Evolutionary conservation across 2,113 vertebrate genomes (phyloP).

Genomic region (Polyodon spathula): DNA sequence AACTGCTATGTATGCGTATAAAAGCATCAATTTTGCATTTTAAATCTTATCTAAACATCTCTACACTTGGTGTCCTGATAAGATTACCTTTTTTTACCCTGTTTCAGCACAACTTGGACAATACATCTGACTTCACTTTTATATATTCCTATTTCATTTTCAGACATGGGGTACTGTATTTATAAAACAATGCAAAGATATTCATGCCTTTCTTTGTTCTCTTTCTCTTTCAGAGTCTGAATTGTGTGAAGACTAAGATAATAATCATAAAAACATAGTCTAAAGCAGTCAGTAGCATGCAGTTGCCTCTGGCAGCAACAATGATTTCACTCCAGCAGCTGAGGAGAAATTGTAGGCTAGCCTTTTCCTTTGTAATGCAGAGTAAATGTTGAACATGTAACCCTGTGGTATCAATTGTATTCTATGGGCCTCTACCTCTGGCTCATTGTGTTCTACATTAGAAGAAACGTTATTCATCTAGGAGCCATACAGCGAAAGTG

Average conservation of each 20-base stretch:
- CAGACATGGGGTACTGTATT: too few relatives aligned
- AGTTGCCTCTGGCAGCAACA: slow-evolving; percentile 11
- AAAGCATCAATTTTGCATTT: too few relatives aligned
- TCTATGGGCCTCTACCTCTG: slow-evolving; percentile 56
- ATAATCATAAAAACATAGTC: slow-evolving; percentile 9
- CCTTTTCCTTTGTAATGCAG: slow-evolving; percentile 51
- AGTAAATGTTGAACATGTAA: slow-evolving; percentile 50
- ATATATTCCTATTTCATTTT: too few relatives aligned
- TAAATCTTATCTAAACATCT: too few relatives aligned
- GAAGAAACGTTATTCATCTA: slow-evolving; percentile 47
- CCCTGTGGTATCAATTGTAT: slow-evolving; percentile 52
- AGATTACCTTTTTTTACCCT: too few relatives aligned
- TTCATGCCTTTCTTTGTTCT: slow-evolving; percentile 17
- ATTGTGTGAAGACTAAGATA: slow-evolving; percentile 69
- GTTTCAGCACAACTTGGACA: too few relatives aligned
- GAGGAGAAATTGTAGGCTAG: slow-evolving; percentile 52
- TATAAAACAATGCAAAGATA: background rate
- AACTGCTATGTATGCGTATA: too few relatives aligned
- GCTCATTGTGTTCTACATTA: slow-evolving; percentile 50
- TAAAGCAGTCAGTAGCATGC: slow-evolving; percentile 1
- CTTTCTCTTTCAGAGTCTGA: slow-evolving; percentile 65
- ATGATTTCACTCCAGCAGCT: slow-evolving; percentile 50
- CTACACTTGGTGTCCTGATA: too few relatives aligned
- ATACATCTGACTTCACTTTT: too few relatives aligned
- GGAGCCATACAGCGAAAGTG: slow-evolving; percentile 40